Base-by-base conservation (phyloP, 2,888 invertebrate species). In the Rhingia campestris region DNA sequence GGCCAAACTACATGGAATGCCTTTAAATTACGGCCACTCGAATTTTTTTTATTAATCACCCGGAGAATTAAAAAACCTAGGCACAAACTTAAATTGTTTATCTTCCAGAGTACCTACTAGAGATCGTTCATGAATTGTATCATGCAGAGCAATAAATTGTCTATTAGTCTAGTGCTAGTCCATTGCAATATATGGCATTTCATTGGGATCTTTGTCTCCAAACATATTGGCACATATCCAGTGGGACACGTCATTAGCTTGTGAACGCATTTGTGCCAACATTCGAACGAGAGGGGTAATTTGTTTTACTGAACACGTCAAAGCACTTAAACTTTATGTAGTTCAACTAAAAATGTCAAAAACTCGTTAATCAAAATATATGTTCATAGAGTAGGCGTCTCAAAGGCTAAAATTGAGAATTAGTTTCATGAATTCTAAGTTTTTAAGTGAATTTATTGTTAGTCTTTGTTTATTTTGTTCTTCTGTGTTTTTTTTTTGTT, bases 181-280 rank as follows among this genome's bases (percentile, higher is more conserved):
- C 22, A 22, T 22, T 22, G 22, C 22, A 22, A 22, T 2, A 22
- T 1, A 22, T 22, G 22, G 2, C 22, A 22, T 22, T 22, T 22
- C 2, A 22, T 22, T 22, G 22, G 2, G 22, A 22, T 2, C 22
- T 22, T 22, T 22, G 22, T 22, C 2, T 22, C 22, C 7, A 14
- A 3, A 41, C 12, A 39, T 12, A 5, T 32, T 66, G 66, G 66
- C 66, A 33, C 10, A 6, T 10, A 32, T 54, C 66, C 66, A 53
- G 7, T 30, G 37, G 2, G 22, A 6, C 49, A 51, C n/a, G 51
- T 64, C 61, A 61, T 45, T 2, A 30, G 30, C 30, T 30, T 49
- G 1, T 12, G 12, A 3, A 22, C 30, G 4, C 10, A 22, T n/a
- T 39, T 32, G 7, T n/a, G 9, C n/a, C 30, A 49, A n/a, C 7